Base-by-base conservation (phyloP, 2,888 invertebrate species). In the Blera fallax region DNA sequence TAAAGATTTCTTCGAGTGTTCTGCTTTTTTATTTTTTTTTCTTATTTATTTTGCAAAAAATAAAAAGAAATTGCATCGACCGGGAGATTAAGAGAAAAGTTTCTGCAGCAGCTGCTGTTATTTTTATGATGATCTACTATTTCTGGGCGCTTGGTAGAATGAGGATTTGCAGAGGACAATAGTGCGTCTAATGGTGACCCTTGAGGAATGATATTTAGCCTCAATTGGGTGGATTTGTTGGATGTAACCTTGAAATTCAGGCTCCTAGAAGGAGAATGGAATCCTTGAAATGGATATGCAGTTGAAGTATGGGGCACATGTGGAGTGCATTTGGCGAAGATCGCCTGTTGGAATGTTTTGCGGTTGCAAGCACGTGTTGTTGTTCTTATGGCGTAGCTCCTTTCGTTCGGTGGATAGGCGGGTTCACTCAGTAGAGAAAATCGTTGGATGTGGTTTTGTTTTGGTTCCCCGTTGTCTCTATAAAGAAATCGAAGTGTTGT, bases 91-190 rank as follows among this genome's bases (percentile, higher is more conserved):
- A 62, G 74, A 77, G 72, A 85, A 50, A 85, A 65, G 48, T 80
- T 69, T 69, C 18, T 74, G 80, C 81, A 72, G 77, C 81, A 58
- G 52, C 79, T 90, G 90, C 89, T 91, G 91, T 10, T 48, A 24
- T 27, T 48, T 72, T 60, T 45, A n/a, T 62, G 62, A 58, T 78
- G 40, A 54, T 79, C 87, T 79, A 88, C 87, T 87, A 90, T 90
- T 91, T 90, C 91, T 91, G 91, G 87, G 90, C 90, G 88, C 91
- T 91, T 91, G 91, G 90, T 91, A 89, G 90, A 90, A 90, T 89
- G 91, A 91, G 91, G 91, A 91, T 91, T 91, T 91, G 84, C 90
- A 91, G 91, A 91, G 91, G 91, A 91, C 91, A 91, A 91, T 91
- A 91, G 91, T 91, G 91, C 91, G 91, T 91, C 91, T 91, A 91